Conservation (phyloP, 1,140 invertebrate species). For the Drosophila novamexicana region DNA sequence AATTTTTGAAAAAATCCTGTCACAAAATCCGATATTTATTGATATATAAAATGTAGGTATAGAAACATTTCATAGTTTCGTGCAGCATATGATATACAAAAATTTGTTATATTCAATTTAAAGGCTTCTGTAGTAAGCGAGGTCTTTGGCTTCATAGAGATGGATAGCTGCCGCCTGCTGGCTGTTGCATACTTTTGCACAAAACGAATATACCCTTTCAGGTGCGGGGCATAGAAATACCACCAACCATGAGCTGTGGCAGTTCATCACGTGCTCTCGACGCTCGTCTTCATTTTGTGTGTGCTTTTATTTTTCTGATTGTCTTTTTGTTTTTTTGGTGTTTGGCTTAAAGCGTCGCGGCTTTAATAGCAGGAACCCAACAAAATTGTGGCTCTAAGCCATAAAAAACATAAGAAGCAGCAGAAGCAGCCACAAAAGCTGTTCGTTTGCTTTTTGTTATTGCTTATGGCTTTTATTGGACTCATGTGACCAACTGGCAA, state of each 20-base stretch:
- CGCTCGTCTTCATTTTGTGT: slow-evolving; percentile 42
- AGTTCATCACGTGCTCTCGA: slow-evolving; percentile 66
- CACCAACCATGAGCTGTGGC: slow-evolving; percentile 35
- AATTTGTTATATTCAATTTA: too few relatives aligned
- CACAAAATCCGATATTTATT: too few relatives aligned
- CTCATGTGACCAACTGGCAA: slow-evolving; percentile 64
- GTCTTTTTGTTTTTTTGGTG: slow-evolving; percentile 16
- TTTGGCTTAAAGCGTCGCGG: slow-evolving; percentile 12
- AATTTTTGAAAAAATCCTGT: too few relatives aligned
- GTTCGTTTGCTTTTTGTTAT: slow-evolving; percentile 57
- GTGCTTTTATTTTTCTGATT: not conserved
- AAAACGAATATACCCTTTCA: too few relatives aligned
- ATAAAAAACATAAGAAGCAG: slow-evolving; percentile 20
- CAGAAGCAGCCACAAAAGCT: slow-evolving; percentile 41
- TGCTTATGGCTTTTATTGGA: slow-evolving; percentile 38
- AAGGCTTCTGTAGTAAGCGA: too few relatives aligned
- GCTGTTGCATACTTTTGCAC: too few relatives aligned
- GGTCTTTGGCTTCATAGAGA: too few relatives aligned
- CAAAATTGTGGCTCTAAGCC: slow-evolving; percentile 15
- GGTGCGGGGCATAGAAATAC: not conserved
- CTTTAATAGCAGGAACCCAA: slow-evolving; percentile 47
- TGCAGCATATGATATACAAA: too few relatives aligned
- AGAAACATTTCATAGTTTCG: too few relatives aligned
- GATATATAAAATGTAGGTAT: too few relatives aligned
- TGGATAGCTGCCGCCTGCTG: too few relatives aligned